Percentiles rank a stretch among this genome's conserved stretches.
These are phyloP conservation scores for Henricia sp. DNA, from an alignment of 53 echinoderm and acorn worm species.

Conservation along the genomic window DNA sequence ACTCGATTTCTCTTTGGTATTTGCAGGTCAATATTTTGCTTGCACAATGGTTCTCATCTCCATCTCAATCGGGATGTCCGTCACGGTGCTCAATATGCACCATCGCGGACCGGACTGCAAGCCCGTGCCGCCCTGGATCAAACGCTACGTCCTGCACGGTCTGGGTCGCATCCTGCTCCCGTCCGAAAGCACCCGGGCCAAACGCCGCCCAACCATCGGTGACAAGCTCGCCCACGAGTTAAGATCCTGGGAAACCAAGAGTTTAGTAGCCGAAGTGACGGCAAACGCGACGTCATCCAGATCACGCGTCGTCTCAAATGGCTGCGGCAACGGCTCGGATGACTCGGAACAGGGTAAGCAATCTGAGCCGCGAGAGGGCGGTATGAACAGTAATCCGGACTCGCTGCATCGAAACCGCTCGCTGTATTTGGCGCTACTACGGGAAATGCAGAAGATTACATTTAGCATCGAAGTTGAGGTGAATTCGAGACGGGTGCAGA, in stretches of 20 bases:
- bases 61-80: slow-evolving; percentile 91
- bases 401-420: slow-evolving; percentile 57
- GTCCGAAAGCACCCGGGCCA: slow-evolving; percentile 58
- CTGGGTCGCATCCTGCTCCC: slow-evolving; percentile 71
- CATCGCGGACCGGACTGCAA: slow-evolving; percentile 83
- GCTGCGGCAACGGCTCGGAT: slow-evolving; percentile 38
- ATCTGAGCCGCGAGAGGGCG: neutral
- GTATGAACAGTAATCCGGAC: slow-evolving; percentile 6
- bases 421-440: slow-evolving; percentile 73
- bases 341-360: slow-evolving; percentile 26
- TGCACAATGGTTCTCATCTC: slow-evolving; percentile 95
- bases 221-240: slow-evolving; percentile 80
- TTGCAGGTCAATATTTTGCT: slow-evolving; percentile 98
- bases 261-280: slow-evolving; percentile 53
- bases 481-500: slow-evolving; percentile 73
- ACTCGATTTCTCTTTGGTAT: too few species aligned
- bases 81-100: slow-evolving; percentile 90
- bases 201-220: slow-evolving; percentile 72
- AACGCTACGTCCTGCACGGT: slow-evolving; percentile 71
- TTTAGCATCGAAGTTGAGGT: slow-evolving; percentile 71
- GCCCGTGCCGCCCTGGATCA: slow-evolving; percentile 95
- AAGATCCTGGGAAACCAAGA: slow-evolving; percentile 85
- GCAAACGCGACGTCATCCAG: slow-evolving; percentile 34
- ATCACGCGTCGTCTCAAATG: slow-evolving; percentile 22
- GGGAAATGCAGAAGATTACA: slow-evolving; percentile 85